phyloP scores from a whole-genome alignment of 2,797 vertebrate genomes.

The Anomalospiza imberbis region DNA sequence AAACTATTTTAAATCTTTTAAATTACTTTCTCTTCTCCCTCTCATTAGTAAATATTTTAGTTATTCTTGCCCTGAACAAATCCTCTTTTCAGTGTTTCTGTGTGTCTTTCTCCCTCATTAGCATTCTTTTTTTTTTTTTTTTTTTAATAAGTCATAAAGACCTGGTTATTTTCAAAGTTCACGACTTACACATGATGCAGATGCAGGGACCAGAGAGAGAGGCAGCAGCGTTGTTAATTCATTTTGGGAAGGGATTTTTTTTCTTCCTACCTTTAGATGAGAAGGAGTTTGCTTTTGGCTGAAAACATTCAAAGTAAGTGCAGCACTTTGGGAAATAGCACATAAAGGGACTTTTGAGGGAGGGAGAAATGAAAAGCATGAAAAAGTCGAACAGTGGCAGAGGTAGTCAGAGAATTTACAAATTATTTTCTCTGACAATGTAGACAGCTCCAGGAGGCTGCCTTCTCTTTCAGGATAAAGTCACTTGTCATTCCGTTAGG shows the following conservation, averaged over 20 bases:
- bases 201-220: background rate
- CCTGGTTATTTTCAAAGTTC: conserved; percentile 9
- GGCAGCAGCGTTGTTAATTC: background rate
- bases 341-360: background rate
- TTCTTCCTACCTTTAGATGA: background rate
- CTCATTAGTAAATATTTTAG: conserved; percentile 71
- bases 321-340: conserved; percentile 35
- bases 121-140: background rate
- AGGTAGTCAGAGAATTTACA: conserved; percentile 64
- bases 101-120: conserved; percentile 49
- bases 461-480: conserved; percentile 54
- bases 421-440: conserved; percentile 61
- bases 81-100: background rate
- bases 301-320: conserved; percentile 34
- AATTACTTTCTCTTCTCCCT: conserved; percentile 58
- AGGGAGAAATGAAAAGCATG: conserved; percentile 38
- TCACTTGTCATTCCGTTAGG: conserved; percentile 62
- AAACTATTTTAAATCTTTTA: conserved; percentile 70
- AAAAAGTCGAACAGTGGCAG: conserved; percentile 42
- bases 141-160: conserved; percentile 25
- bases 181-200: background rate
- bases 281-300: conserved; percentile 24
- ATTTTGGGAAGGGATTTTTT: background rate
- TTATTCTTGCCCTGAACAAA: conserved; percentile 39
- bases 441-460: conserved; percentile 43